Conservation (phyloP, 1,140 invertebrate species). For the Aplysia californica region DNA sequence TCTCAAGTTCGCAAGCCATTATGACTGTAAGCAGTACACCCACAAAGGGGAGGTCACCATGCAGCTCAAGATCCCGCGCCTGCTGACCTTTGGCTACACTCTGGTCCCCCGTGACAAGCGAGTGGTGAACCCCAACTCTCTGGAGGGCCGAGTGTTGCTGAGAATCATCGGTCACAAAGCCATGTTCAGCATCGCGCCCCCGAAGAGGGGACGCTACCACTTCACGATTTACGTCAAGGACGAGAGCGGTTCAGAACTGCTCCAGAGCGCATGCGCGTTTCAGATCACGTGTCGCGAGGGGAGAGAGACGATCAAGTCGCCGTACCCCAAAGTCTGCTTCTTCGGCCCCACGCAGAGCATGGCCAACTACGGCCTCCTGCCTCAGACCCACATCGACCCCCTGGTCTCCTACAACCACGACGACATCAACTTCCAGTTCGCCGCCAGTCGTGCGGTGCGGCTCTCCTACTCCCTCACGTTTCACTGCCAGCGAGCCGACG, state of each 20-base stretch:
- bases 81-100: conserved; percentile 58
- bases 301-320: conserved; percentile 49
- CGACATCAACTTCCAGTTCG: conserved; percentile 56
- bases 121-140: conserved; percentile 38
- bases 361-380: conserved; percentile 47
- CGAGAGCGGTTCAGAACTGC: conserved; percentile 58
- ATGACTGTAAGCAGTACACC: conserved; percentile 59
- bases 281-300: conserved; percentile 58
- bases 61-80: conserved; percentile 53
- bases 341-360: conserved; percentile 59
- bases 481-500: conserved; percentile 50
- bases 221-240: conserved; percentile 64
- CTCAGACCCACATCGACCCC: conserved; percentile 61
- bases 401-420: conserved; percentile 56
- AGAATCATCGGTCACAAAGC: conserved; percentile 60
- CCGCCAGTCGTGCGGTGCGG: conserved; percentile 46
- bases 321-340: conserved; percentile 57
- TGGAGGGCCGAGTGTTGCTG: conserved; percentile 58
- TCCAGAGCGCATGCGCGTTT: conserved; percentile 64
- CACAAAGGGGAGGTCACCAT: conserved; percentile 57
- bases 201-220: conserved; percentile 59
- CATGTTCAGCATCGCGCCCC: conserved; percentile 60
- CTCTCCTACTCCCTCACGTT: conserved; percentile 57
- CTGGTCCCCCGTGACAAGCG: conserved; percentile 53
- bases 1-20: conserved; percentile 58